phyloP scores from a whole-genome alignment of 2,797 vertebrate species.

The Arnoldichthys spilopterus region DNA sequence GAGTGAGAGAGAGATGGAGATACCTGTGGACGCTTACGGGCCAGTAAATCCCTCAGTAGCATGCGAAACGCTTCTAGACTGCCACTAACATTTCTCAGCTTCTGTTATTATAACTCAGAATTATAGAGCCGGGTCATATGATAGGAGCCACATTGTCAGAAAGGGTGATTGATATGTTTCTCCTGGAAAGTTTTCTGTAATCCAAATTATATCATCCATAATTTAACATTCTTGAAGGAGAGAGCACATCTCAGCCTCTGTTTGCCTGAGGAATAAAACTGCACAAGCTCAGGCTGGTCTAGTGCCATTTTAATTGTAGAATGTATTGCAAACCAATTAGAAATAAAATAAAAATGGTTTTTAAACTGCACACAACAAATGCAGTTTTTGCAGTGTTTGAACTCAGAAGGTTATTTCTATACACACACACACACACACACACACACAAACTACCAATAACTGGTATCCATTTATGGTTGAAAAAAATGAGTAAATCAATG shows the following conservation, averaged over 20 bases:
- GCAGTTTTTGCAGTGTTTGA: not conserved
- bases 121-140: conserved; percentile 8
- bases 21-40: conserved; percentile 23
- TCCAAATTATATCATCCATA: conserved; percentile 58
- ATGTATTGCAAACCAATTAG: conserved; percentile 24
- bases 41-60: conserved; percentile 65
- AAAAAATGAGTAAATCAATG: too few species aligned
- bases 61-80: conserved; percentile 73
- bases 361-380: too few species aligned
- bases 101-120: conserved; percentile 70
- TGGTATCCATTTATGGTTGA: too few species aligned
- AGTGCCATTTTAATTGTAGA: conserved; percentile 21
- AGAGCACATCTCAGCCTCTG: not conserved
- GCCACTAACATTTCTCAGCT: conserved; percentile 68
- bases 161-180: conserved; percentile 13
- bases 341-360: not conserved
- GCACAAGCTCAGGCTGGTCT: not conserved
- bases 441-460: too few species aligned
- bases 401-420: not conserved
- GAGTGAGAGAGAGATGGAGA: conserved; percentile 63
- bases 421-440: too few species aligned
- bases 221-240: conserved; percentile 13
- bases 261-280: conserved; percentile 10
- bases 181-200: conserved; percentile 48
- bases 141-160: conserved; percentile 1